Evolutionary conservation across 2,888 invertebrate species (phyloP).

Genomic region (Phortica okadai): DNA sequence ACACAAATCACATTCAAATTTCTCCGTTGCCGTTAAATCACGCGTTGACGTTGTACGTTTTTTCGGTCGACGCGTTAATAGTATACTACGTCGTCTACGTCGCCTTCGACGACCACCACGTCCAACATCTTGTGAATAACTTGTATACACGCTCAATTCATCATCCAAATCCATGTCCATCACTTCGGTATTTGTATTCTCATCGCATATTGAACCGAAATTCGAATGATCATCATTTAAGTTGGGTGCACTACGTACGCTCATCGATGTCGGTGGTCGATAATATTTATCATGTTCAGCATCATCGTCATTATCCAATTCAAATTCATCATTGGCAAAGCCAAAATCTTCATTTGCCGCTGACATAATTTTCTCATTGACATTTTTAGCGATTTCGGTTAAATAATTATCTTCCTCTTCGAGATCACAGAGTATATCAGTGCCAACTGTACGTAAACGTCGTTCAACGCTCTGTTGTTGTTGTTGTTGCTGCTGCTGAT

Average conservation of each 20-base stretch:
- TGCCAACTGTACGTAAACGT: neutral
- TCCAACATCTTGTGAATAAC: conserved; percentile 74
- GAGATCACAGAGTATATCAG: conserved; percentile 45
- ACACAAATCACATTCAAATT: conserved; percentile 79
- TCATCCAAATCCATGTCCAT: conserved; percentile 77
- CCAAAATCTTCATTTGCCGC: conserved; percentile 74
- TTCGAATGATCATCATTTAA: conserved; percentile 74
- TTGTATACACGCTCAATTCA: conserved; percentile 75
- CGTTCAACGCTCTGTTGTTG: conserved; percentile 9
- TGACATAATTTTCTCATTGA: conserved; percentile 75
- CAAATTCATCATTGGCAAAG: conserved; percentile 74
- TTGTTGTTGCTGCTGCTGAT: neutral
- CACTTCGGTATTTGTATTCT: conserved; percentile 75
- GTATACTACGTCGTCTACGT: conserved; percentile 69
- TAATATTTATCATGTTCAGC: conserved; percentile 58
- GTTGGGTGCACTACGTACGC: conserved; percentile 74
- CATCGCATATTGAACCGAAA: conserved; percentile 69
- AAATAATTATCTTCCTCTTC: conserved; percentile 76
- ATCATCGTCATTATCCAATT: conserved; percentile 57
- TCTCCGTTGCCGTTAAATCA: conserved; percentile 59
- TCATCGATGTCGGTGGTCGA: conserved; percentile 74
- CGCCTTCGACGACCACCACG: conserved; percentile 65
- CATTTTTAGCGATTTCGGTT: conserved; percentile 75
- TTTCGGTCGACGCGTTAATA: conserved; percentile 72
- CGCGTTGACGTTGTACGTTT: conserved; percentile 59